These are phyloP conservation scores for Sceloporus tristichus DNA, from an alignment of 2,113 vertebrate species.

Conservation along the genomic window DNA sequence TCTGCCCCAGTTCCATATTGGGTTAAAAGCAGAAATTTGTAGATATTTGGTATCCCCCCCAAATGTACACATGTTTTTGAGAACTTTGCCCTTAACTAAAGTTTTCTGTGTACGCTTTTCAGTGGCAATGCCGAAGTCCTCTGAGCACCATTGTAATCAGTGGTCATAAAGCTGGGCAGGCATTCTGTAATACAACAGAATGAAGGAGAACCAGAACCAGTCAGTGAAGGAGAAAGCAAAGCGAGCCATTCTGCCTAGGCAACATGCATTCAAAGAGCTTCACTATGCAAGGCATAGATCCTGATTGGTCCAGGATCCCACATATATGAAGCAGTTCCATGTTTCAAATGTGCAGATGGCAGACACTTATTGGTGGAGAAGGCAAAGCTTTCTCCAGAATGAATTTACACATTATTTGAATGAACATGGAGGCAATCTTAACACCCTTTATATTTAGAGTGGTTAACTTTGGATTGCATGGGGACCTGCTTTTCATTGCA, in stretches of 20 bases:
- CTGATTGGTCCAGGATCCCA: too few species aligned
- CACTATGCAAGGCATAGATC: background rate
- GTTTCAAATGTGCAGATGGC: background rate
- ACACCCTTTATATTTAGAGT: background rate
- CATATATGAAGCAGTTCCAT: background rate
- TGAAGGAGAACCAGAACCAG: too few species aligned
- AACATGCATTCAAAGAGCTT: background rate
- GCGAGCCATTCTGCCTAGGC: background rate
- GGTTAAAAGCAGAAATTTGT: background rate
- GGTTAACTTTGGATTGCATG: too few species aligned
- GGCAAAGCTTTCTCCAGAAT: too few species aligned
- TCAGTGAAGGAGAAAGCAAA: background rate
- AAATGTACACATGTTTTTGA: background rate
- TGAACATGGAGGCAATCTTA: background rate
- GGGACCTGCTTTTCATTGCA: background rate
- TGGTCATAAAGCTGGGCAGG: background rate
- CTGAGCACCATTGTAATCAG: background rate
- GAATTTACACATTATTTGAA: background rate
- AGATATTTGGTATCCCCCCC: background rate
- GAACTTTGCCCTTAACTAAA: background rate
- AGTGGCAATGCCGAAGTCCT: background rate
- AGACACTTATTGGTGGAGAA: background rate
- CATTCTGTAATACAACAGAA: background rate
- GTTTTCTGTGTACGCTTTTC: background rate
- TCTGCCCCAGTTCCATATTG: background rate